phyloP scores from a whole-genome alignment of 2,888 invertebrate species.

The Leptothorax acervorum region DNA sequence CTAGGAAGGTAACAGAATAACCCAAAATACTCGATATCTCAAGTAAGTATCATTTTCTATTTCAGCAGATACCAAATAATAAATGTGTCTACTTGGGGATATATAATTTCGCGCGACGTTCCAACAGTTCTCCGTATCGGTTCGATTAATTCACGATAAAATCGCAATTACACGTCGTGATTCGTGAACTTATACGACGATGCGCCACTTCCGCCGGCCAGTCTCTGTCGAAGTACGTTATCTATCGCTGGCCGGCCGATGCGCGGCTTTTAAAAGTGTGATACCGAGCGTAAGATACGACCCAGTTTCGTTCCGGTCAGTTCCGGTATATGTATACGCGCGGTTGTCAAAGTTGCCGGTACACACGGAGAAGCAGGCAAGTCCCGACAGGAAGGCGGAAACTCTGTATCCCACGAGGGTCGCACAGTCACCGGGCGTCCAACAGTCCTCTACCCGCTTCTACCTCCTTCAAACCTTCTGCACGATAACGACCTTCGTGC shows the following conservation, averaged over 20 bases:
- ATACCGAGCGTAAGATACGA: slow-evolving; percentile 47
- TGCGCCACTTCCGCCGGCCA: neutral
- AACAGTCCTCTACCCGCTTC: slow-evolving; percentile 3
- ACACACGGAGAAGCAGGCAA: slow-evolving; percentile 2
- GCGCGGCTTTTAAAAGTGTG: slow-evolving; percentile 44
- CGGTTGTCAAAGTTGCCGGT: slow-evolving; percentile 40
- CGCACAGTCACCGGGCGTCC: slow-evolving; percentile 20
- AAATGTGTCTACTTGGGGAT: neutral
- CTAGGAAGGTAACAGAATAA: neutral
- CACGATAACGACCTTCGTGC: slow-evolving; percentile 53
- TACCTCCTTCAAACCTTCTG: neutral
- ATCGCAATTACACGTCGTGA: neutral
- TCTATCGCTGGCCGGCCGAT: neutral
- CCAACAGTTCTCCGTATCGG: neutral
- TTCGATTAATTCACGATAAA: neutral
- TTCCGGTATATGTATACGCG: slow-evolving; percentile 13
- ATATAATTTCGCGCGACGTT: neutral
- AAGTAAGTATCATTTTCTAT: neutral
- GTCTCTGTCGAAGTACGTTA: neutral
- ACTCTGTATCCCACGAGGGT: slow-evolving; percentile 30
- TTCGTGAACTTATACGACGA: neutral
- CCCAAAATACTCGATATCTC: neutral
- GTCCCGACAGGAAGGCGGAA: slow-evolving; percentile 33
- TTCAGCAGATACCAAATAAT: neutral
- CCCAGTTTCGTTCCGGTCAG: slow-evolving; percentile 45